Evolutionary conservation across 1,140 invertebrate genomes (phyloP), one percentile per base, ranked within the genome.

Genomic region (Oreohelix idahoensis): DNA sequence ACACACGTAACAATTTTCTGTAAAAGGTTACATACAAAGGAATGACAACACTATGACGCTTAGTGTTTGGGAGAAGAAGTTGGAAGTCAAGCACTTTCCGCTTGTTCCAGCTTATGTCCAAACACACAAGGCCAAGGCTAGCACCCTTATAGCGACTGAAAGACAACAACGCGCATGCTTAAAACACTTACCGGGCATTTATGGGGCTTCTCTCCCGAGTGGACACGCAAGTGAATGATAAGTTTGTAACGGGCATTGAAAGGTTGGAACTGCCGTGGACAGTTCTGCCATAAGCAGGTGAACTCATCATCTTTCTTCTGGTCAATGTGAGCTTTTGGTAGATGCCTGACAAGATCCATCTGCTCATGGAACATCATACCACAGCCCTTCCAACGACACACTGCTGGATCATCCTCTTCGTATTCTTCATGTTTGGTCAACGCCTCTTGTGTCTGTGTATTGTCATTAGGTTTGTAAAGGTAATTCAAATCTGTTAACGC

Each of bases 231-330:
- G 92, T 99, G 98, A 83, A 98, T 98, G 15, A 99, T 94, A 11
- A 99, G 93, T 90, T 99, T 99, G 94, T 99, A 99, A 78, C 98
- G 94, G 0, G 98, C 98, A 92, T 99, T 99, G 93, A 99, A 99
- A 0, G 97, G 97, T 70, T 96, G 95, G 53, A 95, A 94, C 71
- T 95, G 94, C 38, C 97, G 94, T 0, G 96, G 95, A 93, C 98
- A 99, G 1, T 96, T 95, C 69, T 95, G 93, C 98, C 98, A 99
- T 66, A 96, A 95, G 91, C 98, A 99, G n/a, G 96, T 96, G 91
- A 97, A 98, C 79, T 95, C 94, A 87, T 98, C 97, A 51, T 97
- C 97, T 38, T 95, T 95, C 79, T 96, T 94, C 66, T 96, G 94
- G 89, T 98, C 97, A 36, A 99, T 96, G 89, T 99, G 98, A 15